Evolutionary conservation across 1,140 invertebrate species (phyloP).

Genomic region (Brachystomella parvula): DNA sequence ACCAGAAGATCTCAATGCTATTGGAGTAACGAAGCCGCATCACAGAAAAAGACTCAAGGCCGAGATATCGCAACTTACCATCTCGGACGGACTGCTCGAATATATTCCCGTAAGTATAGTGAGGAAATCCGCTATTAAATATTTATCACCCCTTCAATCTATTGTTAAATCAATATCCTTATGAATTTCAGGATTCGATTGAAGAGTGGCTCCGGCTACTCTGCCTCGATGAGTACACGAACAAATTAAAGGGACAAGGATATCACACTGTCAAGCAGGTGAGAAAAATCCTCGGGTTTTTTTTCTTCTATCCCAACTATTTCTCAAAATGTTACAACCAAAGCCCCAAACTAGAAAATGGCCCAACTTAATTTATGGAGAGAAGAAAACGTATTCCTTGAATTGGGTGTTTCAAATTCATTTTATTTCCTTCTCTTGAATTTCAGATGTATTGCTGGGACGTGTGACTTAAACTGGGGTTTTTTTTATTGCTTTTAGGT

Average conservation of each 20-base stretch:
- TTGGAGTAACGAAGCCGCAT: constrained; percentile 92
- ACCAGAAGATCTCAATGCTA: constrained; percentile 69
- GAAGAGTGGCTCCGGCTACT: constrained; percentile 89
- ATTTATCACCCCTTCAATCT: background rate
- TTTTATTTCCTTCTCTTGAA: constrained; percentile 14
- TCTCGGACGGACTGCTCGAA: constrained; percentile 85
- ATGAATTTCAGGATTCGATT: constrained; percentile 60
- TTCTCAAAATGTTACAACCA: no score
- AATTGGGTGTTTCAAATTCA: no score
- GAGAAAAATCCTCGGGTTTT: constrained; percentile 27
- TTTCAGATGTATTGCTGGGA: background rate
- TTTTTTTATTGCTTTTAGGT: constrained; percentile 40
- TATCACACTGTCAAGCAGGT: constrained; percentile 87
- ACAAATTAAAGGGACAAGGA: constrained; percentile 79
- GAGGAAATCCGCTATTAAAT: constrained; percentile 12
- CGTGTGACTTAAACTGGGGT: background rate
- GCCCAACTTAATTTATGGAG: no score
- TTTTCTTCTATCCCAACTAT: constrained; percentile 16
- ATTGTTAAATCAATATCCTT: constrained; percentile 7
- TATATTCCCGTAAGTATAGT: constrained; percentile 70
- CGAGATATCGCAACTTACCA: constrained; percentile 89
- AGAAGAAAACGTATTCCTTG: no score
- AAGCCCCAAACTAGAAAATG: no score
- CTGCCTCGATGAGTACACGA: constrained; percentile 82
- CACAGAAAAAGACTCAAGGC: constrained; percentile 92